These are phyloP conservation scores for Xiphias gladius DNA, from an alignment of 2,113 vertebrate genomes.

Conservation along the genomic window DNA sequence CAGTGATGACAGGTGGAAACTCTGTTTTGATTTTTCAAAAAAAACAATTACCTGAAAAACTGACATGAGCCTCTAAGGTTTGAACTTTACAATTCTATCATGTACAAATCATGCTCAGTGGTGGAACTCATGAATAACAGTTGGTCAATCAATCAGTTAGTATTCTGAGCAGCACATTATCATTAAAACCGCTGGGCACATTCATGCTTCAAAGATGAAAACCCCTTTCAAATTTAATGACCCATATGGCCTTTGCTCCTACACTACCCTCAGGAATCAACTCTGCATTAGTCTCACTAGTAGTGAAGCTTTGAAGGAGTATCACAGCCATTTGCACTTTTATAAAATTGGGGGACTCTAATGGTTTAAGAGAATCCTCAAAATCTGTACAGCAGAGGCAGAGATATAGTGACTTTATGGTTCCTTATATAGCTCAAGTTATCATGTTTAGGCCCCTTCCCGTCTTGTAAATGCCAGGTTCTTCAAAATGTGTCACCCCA, in stretches of 20 bases:
- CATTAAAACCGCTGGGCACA: constrained; percentile 1
- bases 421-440: not conserved
- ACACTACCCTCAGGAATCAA: not conserved
- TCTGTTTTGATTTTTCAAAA: not conserved
- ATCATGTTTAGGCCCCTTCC: not conserved
- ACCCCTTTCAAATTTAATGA: constrained; percentile 17
- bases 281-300: not conserved
- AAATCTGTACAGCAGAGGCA: not conserved
- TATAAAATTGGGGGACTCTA: not conserved
- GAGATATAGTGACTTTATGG: not conserved
- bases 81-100: not conserved
- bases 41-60: not conserved
- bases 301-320: not conserved
- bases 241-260: constrained; percentile 6
- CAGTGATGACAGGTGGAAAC: not conserved
- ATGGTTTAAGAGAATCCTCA: not conserved
- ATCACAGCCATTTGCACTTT: constrained; percentile 5
- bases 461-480: not conserved
- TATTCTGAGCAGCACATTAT: not conserved
- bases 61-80: not conserved
- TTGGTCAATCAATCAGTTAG: not conserved
- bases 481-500: too few relatives aligned
- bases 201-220: constrained; percentile 17
- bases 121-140: not conserved
- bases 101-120: not conserved